Base-by-base conservation (phyloP, 2,113 vertebrate species). In the Tor tambroides region DNA sequence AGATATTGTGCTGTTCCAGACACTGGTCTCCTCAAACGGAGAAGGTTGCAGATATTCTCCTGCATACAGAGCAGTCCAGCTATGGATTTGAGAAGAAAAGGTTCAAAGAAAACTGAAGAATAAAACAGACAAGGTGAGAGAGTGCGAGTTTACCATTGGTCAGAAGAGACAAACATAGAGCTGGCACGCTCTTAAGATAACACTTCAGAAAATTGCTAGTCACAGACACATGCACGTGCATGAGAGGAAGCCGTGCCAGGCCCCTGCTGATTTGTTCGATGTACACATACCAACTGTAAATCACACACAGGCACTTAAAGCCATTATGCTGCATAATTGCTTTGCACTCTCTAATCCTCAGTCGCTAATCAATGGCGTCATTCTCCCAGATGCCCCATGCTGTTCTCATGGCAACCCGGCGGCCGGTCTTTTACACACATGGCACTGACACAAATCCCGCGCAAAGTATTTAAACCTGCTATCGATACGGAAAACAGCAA, bases 231-330 rank as follows among this genome's bases (percentile, higher is more conserved):
- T 2, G 12, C 38, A 51, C 17, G 17, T 41, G 63, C 63, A 80
- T 6, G 15, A 12, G 38, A 81, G 30, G n/a, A 63, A 67, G 7
- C 5, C 0, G n/a, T 30, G 59, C 38, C 43, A 9, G 43, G 63
- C 28, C 43, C 63, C 41, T 32, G 30, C 43, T 51, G 63, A 51
- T 84, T 59, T 72, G 83, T 38, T 84, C 49, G 7, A 71, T 61
- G 77, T 84, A 72, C 26, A 87, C 74, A 71, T 15, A 38, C 83
- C 46, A 87, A 83, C 82, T 87, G 82, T 80, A 87, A 87, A 84
- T 79, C 82, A 84, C 81, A 35, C 86, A 56, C 30, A 83, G 69
- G 67, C 86, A 83, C 80, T 84, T 74, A 38, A 83, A 84, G 59
- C 59, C 83, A 84, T 84, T 84, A 84, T 74, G 49, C 28, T 43